These are phyloP conservation scores for Megastigmus dorsalis DNA, from an alignment of 2,888 invertebrate genomes.

Conservation along the genomic window DNA sequence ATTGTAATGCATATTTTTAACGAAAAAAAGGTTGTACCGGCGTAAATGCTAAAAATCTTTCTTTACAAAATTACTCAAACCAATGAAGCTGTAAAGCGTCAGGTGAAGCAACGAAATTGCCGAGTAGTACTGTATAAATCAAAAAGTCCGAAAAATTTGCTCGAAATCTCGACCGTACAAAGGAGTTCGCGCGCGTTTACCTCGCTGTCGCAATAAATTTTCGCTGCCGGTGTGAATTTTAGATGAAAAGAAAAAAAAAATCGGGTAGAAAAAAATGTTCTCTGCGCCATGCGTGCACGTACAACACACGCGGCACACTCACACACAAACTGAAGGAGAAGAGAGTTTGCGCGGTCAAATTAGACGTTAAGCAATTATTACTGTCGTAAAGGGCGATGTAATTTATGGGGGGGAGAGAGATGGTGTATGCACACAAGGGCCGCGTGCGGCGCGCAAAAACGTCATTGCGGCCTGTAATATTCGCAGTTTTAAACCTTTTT, in stretches of 20 bases:
- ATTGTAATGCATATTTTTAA: too few relatives aligned
- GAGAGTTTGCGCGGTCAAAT: slow-evolving; percentile 19
- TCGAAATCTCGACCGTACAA: too few relatives aligned
- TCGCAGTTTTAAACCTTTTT: slow-evolving; percentile 35
- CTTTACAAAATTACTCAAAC: too few relatives aligned
- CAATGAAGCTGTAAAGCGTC: too few relatives aligned
- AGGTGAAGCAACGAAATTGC: too few relatives aligned
- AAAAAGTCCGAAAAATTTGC: too few relatives aligned
- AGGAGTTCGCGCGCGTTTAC: too few relatives aligned
- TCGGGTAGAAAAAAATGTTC: background rate
- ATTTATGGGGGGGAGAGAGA: slow-evolving; percentile 36
- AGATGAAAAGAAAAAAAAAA: background rate
- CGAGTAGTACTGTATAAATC: too few relatives aligned
- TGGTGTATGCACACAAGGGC: too few relatives aligned
- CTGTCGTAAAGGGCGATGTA: slow-evolving; percentile 41
- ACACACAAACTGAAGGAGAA: background rate
- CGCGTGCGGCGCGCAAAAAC: slow-evolving; percentile 30
- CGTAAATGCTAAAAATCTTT: too few relatives aligned
- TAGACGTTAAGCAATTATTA: slow-evolving; percentile 50
- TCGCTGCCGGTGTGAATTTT: background rate
- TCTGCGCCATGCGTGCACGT: too few relatives aligned
- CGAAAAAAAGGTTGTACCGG: too few relatives aligned
- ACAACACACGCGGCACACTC: background rate
- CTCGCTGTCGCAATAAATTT: slow-evolving; percentile 30
- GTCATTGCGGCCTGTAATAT: slow-evolving; percentile 42